Percentiles rank a stretch among this genome's conserved stretches.
Evolutionary conservation across 2,113 vertebrate genomes (phyloP).

Genomic region (Mormoops blainvillei): DNA sequence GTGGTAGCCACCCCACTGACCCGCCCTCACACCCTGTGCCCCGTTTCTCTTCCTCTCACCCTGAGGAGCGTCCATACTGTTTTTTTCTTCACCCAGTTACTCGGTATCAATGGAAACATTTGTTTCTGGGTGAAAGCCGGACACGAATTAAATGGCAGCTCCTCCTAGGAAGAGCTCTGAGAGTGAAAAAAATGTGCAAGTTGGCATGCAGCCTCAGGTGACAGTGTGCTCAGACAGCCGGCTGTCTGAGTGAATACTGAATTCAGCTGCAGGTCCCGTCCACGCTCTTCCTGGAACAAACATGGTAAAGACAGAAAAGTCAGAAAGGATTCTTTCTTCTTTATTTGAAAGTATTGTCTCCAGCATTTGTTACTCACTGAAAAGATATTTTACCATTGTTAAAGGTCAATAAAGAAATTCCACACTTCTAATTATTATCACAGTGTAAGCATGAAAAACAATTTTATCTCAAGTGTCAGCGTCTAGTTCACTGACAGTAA

Average conservation of each 20-base stretch:
- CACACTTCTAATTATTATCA: neutral
- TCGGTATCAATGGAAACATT: neutral
- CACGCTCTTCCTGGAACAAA: neutral
- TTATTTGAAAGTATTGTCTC: neutral
- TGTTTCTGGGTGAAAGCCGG: neutral
- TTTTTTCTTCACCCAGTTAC: neutral
- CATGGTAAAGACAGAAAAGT: neutral
- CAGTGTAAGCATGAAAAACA: neutral
- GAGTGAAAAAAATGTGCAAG: neutral
- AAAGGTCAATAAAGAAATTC: conserved; percentile 9
- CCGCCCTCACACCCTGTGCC: neutral
- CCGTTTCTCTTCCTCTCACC: neutral
- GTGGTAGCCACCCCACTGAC: no score
- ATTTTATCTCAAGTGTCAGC: neutral
- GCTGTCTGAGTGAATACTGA: neutral
- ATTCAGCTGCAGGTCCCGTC: neutral
- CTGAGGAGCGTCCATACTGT: neutral
- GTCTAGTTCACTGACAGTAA: neutral
- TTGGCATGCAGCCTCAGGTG: neutral
- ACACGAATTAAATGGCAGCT: neutral
- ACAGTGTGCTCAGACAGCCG: neutral
- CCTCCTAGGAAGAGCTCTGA: neutral
- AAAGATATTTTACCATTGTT: neutral
- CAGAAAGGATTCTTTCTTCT: neutral
- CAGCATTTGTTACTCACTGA: neutral